Conservation (phyloP, 2,797 vertebrate species). For the Momotus momota region DNA sequence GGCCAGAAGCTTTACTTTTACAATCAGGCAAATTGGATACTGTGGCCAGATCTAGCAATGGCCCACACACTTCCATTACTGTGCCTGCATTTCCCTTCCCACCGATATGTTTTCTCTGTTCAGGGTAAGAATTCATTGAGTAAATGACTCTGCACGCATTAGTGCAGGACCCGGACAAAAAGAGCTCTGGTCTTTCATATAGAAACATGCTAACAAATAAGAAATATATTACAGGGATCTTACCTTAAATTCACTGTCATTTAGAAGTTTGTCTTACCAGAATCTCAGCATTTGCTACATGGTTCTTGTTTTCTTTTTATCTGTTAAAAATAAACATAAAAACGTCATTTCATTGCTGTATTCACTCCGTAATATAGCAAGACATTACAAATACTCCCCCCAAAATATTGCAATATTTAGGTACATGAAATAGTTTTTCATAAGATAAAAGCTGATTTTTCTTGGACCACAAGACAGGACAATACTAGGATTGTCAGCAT, state of each 20-base stretch:
- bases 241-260: neutral
- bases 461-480: neutral
- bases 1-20: neutral
- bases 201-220: neutral
- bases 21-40: neutral
- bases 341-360: neutral
- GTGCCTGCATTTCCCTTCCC: neutral
- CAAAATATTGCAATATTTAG: neutral
- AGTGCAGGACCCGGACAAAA: fast-evolving
- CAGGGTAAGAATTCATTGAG: fast-evolving
- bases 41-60: neutral
- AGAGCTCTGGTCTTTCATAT: neutral
- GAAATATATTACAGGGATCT: neutral
- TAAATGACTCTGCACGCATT: neutral
- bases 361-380: neutral
- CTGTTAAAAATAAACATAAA: neutral
- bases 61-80: neutral
- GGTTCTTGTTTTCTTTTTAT: neutral
- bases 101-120: neutral
- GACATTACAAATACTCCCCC: neutral
- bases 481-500: neutral
- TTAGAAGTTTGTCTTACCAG: neutral
- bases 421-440: neutral
- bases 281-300: neutral
- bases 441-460: slow-evolving; percentile 8